phyloP scores from a whole-genome alignment of 2,113 vertebrate genomes.

The Oreochromis tanganicae region DNA sequence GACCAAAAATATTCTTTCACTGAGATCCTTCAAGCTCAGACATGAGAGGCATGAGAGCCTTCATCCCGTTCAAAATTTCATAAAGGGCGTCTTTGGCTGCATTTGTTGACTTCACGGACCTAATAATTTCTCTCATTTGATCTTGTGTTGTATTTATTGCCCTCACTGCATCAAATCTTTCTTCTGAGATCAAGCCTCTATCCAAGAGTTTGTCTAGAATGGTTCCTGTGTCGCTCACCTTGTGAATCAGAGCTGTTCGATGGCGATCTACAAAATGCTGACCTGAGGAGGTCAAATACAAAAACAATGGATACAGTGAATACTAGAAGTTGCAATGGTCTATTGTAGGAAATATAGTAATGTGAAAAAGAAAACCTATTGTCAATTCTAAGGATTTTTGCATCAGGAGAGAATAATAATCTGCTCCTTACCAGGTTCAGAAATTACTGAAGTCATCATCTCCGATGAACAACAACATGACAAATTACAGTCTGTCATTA shows the following conservation, averaged over 20 bases:
- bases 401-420: no score
- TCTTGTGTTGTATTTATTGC: not conserved
- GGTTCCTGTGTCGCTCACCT: not conserved
- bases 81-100: not conserved
- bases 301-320: no score
- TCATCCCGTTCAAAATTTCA: not conserved
- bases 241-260: not conserved
- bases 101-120: not conserved
- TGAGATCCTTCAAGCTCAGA: not conserved
- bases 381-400: no score
- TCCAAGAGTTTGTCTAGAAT: not conserved
- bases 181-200: accelerated
- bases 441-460: no score
- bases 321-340: no score
- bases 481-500: no score
- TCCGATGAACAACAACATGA: no score
- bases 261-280: not conserved
- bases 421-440: no score
- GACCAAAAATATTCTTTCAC: no score
- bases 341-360: no score
- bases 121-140: not conserved
- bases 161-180: not conserved
- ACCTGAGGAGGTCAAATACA: not conserved
- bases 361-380: no score
- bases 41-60: not conserved